phyloP scores from a whole-genome alignment of 2,797 vertebrate genomes.

The Muscicapa striata region DNA sequence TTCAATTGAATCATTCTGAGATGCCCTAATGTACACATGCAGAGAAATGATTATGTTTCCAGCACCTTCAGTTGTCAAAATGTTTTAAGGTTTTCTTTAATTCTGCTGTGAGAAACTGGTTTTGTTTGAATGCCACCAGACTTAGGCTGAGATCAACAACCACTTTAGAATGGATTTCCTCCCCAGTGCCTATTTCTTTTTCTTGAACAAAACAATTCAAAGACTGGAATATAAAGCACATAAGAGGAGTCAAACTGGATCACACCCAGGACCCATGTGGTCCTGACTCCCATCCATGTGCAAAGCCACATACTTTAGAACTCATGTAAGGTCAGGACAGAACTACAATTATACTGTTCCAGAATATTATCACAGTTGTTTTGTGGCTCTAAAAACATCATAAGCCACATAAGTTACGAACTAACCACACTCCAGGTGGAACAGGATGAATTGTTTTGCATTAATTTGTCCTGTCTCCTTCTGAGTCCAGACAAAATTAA shows the following conservation, averaged over 20 bases:
- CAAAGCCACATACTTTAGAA: not conserved
- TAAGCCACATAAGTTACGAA: not conserved
- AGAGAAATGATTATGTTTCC: not conserved
- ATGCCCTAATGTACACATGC: not conserved
- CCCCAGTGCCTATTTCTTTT: not conserved
- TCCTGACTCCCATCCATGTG: not conserved
- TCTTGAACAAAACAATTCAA: not conserved
- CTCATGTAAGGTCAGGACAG: not conserved
- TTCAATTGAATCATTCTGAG: not conserved
- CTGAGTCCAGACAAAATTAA: not conserved
- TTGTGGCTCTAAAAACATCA: not conserved
- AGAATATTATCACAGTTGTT: not conserved
- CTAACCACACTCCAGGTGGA: not conserved
- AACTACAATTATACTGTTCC: not conserved
- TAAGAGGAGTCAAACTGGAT: not conserved
- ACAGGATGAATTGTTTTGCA: not conserved
- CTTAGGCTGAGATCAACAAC: fast-evolving
- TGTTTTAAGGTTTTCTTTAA: not conserved
- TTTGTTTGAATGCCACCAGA: not conserved
- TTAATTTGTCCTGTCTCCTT: not conserved
- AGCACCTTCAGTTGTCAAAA: not conserved
- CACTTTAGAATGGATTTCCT: not conserved
- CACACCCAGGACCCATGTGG: not conserved
- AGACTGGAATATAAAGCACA: not conserved
- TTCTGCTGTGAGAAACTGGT: not conserved